These are phyloP conservation scores for Echinarachnius parma DNA, from an alignment of 53 echinoderm and acorn worm genomes.

Conservation along the genomic window DNA sequence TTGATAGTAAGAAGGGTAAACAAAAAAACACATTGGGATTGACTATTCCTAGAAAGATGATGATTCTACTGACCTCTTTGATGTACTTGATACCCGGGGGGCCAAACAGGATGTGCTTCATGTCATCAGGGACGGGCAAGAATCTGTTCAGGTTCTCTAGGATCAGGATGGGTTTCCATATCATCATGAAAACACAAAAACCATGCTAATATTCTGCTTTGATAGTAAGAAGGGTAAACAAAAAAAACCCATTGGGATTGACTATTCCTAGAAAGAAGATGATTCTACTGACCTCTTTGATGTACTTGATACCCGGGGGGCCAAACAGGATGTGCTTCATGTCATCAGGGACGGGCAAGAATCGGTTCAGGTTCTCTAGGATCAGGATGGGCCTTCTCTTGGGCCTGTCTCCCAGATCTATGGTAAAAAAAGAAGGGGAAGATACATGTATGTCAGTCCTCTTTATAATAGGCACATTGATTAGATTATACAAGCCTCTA, in stretches of 20 bases:
- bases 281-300: constrained; percentile 88
- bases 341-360: constrained; percentile 51
- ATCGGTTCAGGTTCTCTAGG: constrained; percentile 33
- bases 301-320: constrained; percentile 71
- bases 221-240: no score
- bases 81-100: constrained; percentile 77
- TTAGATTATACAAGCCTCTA: no score
- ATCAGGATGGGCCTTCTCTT: constrained; percentile 21
- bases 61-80: constrained; percentile 85
- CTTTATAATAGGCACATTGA: no score
- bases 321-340: constrained; percentile 77
- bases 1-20: no score
- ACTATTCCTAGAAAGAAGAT: no score
- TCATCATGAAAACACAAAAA: no score
- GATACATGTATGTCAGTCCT: no score
- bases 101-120: constrained; percentile 73
- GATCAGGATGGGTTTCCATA: constrained; percentile 20
- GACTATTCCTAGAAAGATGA: no score
- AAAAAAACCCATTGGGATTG: no score
- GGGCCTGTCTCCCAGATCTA: constrained; percentile 17
- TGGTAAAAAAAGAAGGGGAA: no score
- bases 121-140: constrained; percentile 55
- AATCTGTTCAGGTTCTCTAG: constrained; percentile 31
- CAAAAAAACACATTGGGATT: no score
- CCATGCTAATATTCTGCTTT: no score